A percentile compares a stretch with the other conserved stretches of the same genome.
Conservation (phyloP, 1,140 invertebrate genomes). For the Rhagoletis pomonella region DNA sequence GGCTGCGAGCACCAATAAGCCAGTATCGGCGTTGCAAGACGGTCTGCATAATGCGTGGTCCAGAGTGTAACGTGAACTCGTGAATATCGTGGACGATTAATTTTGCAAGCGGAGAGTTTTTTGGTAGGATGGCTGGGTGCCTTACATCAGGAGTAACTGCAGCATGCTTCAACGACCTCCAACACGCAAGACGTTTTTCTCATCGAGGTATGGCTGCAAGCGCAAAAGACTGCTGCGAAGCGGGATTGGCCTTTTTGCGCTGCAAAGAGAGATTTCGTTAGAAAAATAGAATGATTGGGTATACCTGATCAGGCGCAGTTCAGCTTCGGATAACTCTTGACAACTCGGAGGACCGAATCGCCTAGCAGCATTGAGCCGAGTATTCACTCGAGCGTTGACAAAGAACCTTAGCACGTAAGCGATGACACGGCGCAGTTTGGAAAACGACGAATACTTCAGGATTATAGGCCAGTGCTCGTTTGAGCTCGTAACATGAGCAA, state of each 20-base stretch:
- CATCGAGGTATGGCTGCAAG: background rate
- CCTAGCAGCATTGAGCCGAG: background rate
- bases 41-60: conserved; percentile 45
- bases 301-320: background rate
- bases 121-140: too few relatives aligned
- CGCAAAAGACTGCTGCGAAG: conserved; percentile 7
- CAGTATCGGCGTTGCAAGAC: conserved; percentile 30
- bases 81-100: too few relatives aligned
- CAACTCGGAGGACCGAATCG: background rate
- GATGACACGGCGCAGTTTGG: background rate
- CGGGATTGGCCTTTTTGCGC: too few relatives aligned
- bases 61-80: background rate
- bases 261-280: background rate
- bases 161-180: background rate
- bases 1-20: conserved; percentile 41
- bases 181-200: conserved; percentile 8
- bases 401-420: background rate
- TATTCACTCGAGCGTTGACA: background rate
- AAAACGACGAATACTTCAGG: background rate
- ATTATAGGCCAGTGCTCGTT: background rate
- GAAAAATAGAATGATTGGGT: background rate
- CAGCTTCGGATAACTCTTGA: background rate
- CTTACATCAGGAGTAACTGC: background rate
- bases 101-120: too few relatives aligned
- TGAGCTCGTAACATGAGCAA: background rate